Conservation (phyloP, 2,797 vertebrate species). For the Sternarchorhynchus goeldii region DNA sequence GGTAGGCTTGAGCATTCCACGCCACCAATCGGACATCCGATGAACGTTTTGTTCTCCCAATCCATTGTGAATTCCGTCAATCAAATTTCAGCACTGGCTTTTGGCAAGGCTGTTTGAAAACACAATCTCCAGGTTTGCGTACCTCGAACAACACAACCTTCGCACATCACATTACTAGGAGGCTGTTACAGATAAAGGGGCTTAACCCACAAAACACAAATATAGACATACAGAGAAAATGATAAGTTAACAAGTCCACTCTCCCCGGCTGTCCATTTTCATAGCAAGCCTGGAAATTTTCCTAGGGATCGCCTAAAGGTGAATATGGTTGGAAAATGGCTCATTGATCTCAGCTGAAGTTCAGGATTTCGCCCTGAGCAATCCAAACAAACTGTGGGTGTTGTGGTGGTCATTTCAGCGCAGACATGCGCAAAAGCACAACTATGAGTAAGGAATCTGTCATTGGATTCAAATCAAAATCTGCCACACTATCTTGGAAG, state of each 20-base stretch:
- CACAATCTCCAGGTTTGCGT: constrained; percentile 53
- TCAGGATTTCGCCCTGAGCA: not conserved
- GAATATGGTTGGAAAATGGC: not conserved
- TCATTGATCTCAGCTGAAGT: constrained; percentile 13
- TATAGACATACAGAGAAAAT: not conserved
- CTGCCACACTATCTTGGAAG: not conserved
- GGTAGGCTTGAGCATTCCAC: constrained; percentile 48
- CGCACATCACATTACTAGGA: constrained; percentile 55
- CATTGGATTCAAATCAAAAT: constrained; percentile 30
- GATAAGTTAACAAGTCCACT: not conserved
- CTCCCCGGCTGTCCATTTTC: not conserved
- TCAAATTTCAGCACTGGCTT: constrained; percentile 62
- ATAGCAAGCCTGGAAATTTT: not conserved
- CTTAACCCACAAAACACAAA: not conserved
- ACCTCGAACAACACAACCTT: constrained; percentile 58
- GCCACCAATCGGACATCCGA: constrained; percentile 58
- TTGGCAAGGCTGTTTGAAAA: constrained; percentile 47
- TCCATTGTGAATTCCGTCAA: constrained; percentile 64
- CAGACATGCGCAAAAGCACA: constrained; percentile 14
- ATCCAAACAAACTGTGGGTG: not conserved
- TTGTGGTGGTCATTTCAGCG: constrained; percentile 19
- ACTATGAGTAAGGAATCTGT: constrained; percentile 16
- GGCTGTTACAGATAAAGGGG: constrained; percentile 27
- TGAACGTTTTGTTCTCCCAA: constrained; percentile 58
- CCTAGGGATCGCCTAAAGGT: not conserved